phyloP scores from a whole-genome alignment of 2,113 vertebrate genomes.

The Forbesichthys papilliferus region DNA sequence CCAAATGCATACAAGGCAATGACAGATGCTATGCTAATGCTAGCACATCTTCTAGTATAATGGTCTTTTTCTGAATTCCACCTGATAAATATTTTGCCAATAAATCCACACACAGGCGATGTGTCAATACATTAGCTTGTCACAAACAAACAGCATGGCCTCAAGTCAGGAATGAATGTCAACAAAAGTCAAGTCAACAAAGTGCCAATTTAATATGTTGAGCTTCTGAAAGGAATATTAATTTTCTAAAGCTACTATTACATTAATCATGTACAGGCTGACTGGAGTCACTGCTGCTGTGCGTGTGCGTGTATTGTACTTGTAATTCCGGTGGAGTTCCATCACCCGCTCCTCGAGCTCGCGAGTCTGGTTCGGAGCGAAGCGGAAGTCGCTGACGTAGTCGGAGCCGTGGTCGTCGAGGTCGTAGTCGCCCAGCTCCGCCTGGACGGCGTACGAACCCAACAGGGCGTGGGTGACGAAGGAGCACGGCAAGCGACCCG shows the following conservation, averaged over 20 bases:
- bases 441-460: slow-evolving; percentile 94
- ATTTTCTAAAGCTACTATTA: too few species aligned
- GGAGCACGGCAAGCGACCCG: slow-evolving; percentile 94
- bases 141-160: too few species aligned
- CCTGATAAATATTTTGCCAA: too few species aligned
- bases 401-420: slow-evolving; percentile 88
- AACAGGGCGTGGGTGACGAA: slow-evolving; percentile 96
- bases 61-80: too few species aligned
- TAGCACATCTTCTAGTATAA: slow-evolving; percentile 24
- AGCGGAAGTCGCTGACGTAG: slow-evolving; percentile 91
- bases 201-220: too few species aligned
- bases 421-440: slow-evolving; percentile 93
- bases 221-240: too few species aligned
- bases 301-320: slow-evolving; percentile 66
- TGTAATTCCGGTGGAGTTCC: slow-evolving; percentile 96
- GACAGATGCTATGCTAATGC: slow-evolving; percentile 39
- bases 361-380: slow-evolving; percentile 93
- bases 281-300: not conserved
- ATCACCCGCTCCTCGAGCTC: slow-evolving; percentile 97
- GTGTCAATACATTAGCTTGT: too few species aligned
- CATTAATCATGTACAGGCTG: not conserved
- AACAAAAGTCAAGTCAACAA: too few species aligned
- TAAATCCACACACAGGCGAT: too few species aligned
- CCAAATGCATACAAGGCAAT: slow-evolving; percentile 16
- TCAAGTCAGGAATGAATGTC: too few species aligned